A percentile compares a stretch with the other conserved stretches of the same genome.
Conservation (phyloP, 2,113 vertebrate species). For the Laterallus jamaicensis region DNA sequence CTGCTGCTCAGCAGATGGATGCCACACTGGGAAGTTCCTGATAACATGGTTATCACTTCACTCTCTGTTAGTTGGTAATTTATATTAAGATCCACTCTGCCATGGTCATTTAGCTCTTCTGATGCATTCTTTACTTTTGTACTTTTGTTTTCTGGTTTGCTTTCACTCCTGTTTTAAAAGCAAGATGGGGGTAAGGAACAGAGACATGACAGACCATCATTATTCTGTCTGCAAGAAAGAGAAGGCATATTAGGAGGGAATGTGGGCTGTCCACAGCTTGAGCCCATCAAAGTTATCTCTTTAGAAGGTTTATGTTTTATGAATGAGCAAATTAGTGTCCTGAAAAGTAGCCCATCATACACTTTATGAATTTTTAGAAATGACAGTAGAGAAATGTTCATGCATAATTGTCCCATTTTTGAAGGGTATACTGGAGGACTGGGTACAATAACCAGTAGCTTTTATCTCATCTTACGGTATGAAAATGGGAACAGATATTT, state of each 20-base stretch:
- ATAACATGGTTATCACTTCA: background rate
- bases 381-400: conserved; percentile 1
- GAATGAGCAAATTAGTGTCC: conserved; percentile 50
- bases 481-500: background rate
- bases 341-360: conserved; percentile 33
- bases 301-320: conserved; percentile 60
- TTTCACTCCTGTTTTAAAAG: background rate
- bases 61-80: background rate
- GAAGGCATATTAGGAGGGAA: background rate
- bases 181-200: background rate
- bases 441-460: background rate
- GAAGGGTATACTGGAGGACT: background rate
- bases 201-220: background rate
- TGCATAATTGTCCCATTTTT: conserved; percentile 17
- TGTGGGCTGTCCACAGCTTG: conserved; percentile 21
- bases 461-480: background rate
- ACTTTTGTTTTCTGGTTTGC: background rate
- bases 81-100: background rate
- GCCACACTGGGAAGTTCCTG: background rate
- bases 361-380: conserved; percentile 12
- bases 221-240: background rate
- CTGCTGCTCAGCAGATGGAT: background rate
- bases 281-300: conserved; percentile 22
- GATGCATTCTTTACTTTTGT: background rate
- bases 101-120: background rate